phyloP scores from a whole-genome alignment of 53 echinoderm and acorn worm genomes.

The Hippasteria phrygiana region DNA sequence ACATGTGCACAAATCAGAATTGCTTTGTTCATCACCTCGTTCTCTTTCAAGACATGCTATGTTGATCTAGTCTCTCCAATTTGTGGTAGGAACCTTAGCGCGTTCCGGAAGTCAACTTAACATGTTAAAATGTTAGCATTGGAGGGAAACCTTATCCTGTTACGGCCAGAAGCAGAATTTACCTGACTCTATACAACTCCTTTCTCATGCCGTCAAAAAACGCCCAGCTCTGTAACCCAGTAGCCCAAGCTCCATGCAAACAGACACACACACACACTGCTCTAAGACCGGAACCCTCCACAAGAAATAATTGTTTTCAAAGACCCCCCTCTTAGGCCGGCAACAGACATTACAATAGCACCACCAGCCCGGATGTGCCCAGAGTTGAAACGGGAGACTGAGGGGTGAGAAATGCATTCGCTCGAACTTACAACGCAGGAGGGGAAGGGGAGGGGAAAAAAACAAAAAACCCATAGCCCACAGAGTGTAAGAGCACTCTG shows the following conservation, averaged over 20 bases:
- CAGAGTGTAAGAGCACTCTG: constrained; percentile 45
- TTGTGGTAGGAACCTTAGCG: neutral
- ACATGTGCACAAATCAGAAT: no score
- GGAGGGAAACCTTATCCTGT: constrained; percentile 55
- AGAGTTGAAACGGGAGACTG: constrained; percentile 52
- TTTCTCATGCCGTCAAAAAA: neutral
- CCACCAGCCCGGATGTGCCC: constrained; percentile 53
- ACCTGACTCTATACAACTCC: neutral
- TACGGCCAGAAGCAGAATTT: constrained; percentile 37
- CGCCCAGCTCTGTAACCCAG: constrained; percentile 23
- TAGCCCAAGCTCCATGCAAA: constrained; percentile 3
- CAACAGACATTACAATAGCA: constrained; percentile 47
- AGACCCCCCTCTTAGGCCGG: constrained; percentile 47
- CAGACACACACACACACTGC: constrained; percentile 46
- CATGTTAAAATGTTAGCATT: constrained; percentile 59
- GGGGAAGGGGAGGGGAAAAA: neutral
- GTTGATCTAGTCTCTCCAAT: constrained; percentile 32
- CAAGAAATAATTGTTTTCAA: constrained; percentile 65
- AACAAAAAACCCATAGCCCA: neutral
- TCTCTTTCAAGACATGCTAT: constrained; percentile 31
- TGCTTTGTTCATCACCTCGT: constrained; percentile 20
- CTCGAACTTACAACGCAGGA: neutral
- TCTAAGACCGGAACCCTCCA: constrained; percentile 62
- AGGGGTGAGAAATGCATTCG: constrained; percentile 20
- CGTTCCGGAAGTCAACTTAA: constrained; percentile 54